Base-by-base conservation (phyloP, 2,888 invertebrate genomes). In the Neelides folsomi region DNA sequence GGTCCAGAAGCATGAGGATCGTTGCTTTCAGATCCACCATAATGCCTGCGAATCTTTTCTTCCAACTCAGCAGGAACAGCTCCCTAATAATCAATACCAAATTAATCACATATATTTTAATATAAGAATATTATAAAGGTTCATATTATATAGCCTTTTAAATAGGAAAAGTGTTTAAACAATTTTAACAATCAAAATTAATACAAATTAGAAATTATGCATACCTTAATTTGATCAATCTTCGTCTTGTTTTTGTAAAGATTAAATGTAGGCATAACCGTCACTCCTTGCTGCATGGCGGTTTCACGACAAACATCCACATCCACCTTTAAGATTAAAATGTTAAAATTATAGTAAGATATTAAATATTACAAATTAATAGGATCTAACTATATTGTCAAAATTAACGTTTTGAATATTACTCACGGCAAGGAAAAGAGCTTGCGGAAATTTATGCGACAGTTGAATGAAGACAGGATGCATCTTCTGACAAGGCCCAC, bases 221-320 rank as follows among this genome's bases (percentile, higher is more conserved):
- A 68, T 70, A 82, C 81, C 69, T 81, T 77, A 70, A 59, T 40
- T 39, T 49, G 49, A 47, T 63, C 63, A 15, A 63, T 13, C 16
- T 56, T 57, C 16, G 44, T 43, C 27, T 55, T 46, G 46, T 86
- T 94, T 64, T 86, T 80, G 70, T 87, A 95, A 69, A 97, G 90
- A 63, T 93, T 81, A 68, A 99, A 99, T 1, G 98, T 99, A 19
- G 98, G 98, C 94, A 98, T 95, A 0, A 94, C 90, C 52, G 83
- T 83, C 39, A 99, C 86, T 50, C 88, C 88, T 68, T 95, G 86
- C 12, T 79, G 75, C 20, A 82, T 79, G 1, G 95, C 92, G 9
- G 87, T 86, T 64, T 88, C 92, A 64, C 82, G 82, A 66, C 89
- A 94, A 71, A 83, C 81, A 68, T 97, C 95, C 15, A 97, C 94